Base-by-base conservation (phyloP, 2,888 invertebrate species). In the Erebia ligea region DNA sequence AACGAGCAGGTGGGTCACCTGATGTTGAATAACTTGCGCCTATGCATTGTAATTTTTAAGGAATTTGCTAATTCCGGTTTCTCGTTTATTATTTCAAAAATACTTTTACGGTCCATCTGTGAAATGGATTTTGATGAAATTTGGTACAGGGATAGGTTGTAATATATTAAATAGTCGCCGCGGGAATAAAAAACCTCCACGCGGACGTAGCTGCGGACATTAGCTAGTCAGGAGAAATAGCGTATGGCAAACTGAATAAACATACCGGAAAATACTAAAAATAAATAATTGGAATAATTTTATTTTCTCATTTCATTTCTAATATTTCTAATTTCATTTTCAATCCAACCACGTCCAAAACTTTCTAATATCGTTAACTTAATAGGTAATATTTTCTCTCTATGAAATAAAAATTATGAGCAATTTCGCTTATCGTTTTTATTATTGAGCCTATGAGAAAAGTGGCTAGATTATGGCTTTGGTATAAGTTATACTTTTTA, bases 281-380 rank as follows among this genome's bases (percentile, higher is more conserved):
- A 42, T 42, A 42, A 42, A 45, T 34, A 45, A 45, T 45, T 45
- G 45, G 45, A 9, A 45, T 45, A 45, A 45, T 45, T 45, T 45
- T 45, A 13, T 45, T 45, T 45, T 45, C 11, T 45, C 11, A 45
- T 45, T 45, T 13, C 11, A 45, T 45, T 57, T 11, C 57, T 15
- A 58, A 68, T 68, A 58, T 54, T 65, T 69, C 52, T n/a, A 11
- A 45, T 66, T 65, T 63, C 40, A 56, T 66, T 69, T 68, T 40
- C 65, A 66, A 66, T 66, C 34, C 25, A 48, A 69, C 66, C 69
- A 69, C 69, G 65, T 72, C 50, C 57, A 61, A 62, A 59, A 72
- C 72, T 72, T 72, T 72, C 72, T 67, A 72, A 56, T 42, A 40
- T 69, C 59, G 65, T 66, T 19, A 66, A 71, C 65, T 62, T 62